Evolutionary conservation across 2,113 vertebrate species (phyloP).

Genomic region (Strix aluco): DNA sequence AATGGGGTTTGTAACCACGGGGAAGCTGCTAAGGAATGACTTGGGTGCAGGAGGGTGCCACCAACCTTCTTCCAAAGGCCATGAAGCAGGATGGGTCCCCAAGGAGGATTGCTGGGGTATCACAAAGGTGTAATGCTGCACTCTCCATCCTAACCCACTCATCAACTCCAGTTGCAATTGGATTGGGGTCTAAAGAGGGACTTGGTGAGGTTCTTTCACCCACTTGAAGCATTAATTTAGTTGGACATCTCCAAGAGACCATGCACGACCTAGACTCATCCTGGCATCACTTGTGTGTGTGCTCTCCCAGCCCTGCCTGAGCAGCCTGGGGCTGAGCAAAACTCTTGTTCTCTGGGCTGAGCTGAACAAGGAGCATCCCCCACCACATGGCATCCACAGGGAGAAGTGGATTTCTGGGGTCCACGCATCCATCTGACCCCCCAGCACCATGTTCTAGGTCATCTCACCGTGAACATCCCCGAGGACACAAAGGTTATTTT

Average conservation of each 20-base stretch:
- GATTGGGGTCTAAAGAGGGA: not conserved
- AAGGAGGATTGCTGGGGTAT: not conserved
- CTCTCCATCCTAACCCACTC: not conserved
- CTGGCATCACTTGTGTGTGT: rapidly evolving
- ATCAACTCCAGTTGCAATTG: rapidly evolving
- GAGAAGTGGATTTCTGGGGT: not conserved
- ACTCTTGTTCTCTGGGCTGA: not conserved
- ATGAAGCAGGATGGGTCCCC: not conserved
- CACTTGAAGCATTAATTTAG: not conserved
- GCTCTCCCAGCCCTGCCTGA: not conserved
- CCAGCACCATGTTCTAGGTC: not conserved
- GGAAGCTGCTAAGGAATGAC: not conserved
- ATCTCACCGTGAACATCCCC: rapidly evolving
- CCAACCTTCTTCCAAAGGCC: not conserved
- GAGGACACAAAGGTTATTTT: not conserved
- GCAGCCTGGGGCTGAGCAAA: not conserved
- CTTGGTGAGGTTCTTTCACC: not conserved
- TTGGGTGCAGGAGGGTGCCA: not conserved
- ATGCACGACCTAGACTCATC: rapidly evolving
- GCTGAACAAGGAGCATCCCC: not conserved
- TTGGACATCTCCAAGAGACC: not conserved
- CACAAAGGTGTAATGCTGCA: not conserved
- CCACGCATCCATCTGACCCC: rapidly evolving
- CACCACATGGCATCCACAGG: not conserved
- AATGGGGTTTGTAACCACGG: rapidly evolving